Conservation (phyloP, 2,888 invertebrate species). For the Diogma glabrata region DNA sequence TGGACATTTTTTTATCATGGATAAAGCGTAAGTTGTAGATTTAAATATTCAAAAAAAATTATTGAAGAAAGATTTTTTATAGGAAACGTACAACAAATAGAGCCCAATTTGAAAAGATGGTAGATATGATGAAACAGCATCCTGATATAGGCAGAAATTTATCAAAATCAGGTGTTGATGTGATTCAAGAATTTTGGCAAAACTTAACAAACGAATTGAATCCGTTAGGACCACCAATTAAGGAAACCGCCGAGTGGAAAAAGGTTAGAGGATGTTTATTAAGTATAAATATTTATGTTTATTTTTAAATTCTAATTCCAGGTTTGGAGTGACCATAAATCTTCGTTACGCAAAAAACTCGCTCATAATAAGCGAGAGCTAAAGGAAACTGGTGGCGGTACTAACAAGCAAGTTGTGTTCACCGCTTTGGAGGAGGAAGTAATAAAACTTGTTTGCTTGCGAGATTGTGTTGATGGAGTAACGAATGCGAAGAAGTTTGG, state of each 20-base stretch:
- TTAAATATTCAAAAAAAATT: background rate
- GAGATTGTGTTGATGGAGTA: background rate
- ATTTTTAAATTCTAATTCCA: background rate
- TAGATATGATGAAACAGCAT: background rate
- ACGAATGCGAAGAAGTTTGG: constrained; percentile 4
- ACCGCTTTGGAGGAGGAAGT: background rate
- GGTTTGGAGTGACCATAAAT: constrained; percentile 5
- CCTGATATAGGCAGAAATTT: background rate
- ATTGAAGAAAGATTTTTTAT: constrained; percentile 1
- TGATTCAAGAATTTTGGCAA: background rate
- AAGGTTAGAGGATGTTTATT: background rate
- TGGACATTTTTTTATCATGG: background rate
- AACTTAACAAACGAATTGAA: background rate
- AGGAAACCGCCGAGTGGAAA: background rate
- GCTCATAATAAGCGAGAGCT: constrained; percentile 4
- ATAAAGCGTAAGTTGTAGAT: constrained; percentile 4
- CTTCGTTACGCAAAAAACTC: background rate
- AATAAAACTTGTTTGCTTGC: background rate
- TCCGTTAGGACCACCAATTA: background rate
- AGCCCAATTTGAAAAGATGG: background rate
- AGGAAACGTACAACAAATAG: background rate
- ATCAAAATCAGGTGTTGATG: background rate
- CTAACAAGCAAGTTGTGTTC: background rate
- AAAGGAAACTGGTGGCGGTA: background rate
- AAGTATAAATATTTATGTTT: constrained; percentile 1